Evolutionary conservation across 1,140 invertebrate species (phyloP), one percentile per base, ranked within the genome.

Genomic region (Spodoptera frugiperda): DNA sequence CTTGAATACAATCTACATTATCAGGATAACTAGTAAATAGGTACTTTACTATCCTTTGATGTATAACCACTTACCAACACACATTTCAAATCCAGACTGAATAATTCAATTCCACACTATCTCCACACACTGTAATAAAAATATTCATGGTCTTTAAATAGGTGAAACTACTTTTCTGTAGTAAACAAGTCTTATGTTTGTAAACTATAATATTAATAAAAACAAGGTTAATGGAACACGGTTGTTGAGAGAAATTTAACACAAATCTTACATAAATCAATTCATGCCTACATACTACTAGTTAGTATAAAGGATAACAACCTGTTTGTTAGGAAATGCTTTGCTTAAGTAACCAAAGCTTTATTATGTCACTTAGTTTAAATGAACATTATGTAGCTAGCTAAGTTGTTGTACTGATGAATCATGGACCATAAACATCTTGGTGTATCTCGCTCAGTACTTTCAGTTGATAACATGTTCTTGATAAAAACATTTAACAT

Each of bases 391-490:
- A 63, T 21, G 11, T 70, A 71, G 17, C 21, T 53, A 68, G 14
- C 14, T 55, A 39, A 57, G 33, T 57, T 21, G 14, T 10, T 14
- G 30, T 51, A 57, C 76, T 70, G 71, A 75, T 91, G 87, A 89
- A 87, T 89, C 89, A 91, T 79, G 78, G 76, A 75, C 70, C 67
- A 81, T 87, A 89, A 88, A 90, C 87, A 88, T 90, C 87, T 87
- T 87, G 74, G 86, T 89, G 21, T 57, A 30, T 57, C 54, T 57
- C 85, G 82, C 81, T 81, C 82, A 86, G 80, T 85, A 82, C 84
- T 71, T 30, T 25, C 81, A 51, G 48, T 80, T 88, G 88, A 91
- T 91, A 91, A 89, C 77, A 83, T 54, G 15, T 85, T 89, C 84
- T 88, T 88, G 86, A 85, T 88, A 88, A 89, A 89, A 89, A 90